Base-by-base conservation (phyloP, 92 coral and sea anemone genomes). In the Siderastrea siderea region DNA sequence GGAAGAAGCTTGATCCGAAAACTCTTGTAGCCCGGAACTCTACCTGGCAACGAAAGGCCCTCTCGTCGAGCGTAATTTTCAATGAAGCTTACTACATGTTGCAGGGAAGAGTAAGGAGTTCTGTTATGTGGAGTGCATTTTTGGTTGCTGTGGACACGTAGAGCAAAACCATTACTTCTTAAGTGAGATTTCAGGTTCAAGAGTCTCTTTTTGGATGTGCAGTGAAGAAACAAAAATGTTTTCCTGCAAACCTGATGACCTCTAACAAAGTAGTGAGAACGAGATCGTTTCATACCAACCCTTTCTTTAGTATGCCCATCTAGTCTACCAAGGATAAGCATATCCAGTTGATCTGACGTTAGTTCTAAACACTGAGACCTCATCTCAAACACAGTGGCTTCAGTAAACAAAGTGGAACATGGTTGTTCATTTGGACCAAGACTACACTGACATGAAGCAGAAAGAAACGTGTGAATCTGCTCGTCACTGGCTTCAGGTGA, bases 11-110 rank as follows among this genome's bases (percentile, higher is more conserved):
- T 90, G 45, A 90, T 81, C 26, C 82, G 78, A n/a, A 65, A 71
- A 19, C 93, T 57, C 47, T 90, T 90, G 68, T 79, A 90, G 43
- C 93, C 93, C n/a, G 87, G 93, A 19, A 79, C 89, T 57, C 90
- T 79, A 53, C 93, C 93, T 38, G 89, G 92, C 65, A 89, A 76
- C 4, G 80, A 38, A 68, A 89, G 84, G 46, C 88, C 89, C 75
- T 89, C 79, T 55, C 79, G 62, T 77, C 83, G 88, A 46, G 89
- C 84, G 26, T 68, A 19, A 89, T 83, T 89, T 5, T 15, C 17
- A 1, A 89, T 75, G 51, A 89, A 89, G 58, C 71, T 83, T 5
- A 82, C 67, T 51, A 77, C 92, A 7, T 68, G 17, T 60, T 83
- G 79, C 46, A 83, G 50, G 45, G 87, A 79, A 13, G 82, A 86